phyloP scores from a whole-genome alignment of 2,113 vertebrate species.

The Manacus vitellinus region DNA sequence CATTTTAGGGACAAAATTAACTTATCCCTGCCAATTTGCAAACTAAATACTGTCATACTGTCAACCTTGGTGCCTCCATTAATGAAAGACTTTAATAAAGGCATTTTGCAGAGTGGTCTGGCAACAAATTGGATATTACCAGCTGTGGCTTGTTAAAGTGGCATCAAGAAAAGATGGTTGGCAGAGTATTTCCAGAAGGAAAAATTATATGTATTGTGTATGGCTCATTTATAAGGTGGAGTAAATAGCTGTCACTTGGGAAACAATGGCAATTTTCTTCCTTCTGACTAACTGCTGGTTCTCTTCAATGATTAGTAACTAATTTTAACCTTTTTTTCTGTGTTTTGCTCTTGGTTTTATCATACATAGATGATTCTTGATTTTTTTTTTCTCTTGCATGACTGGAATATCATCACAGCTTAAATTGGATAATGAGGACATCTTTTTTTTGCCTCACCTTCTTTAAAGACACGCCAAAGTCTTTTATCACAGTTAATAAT shows the following conservation, averaged over 20 bases:
- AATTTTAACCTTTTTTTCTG: neutral
- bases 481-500: neutral
- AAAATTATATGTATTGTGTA: neutral
- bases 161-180: neutral
- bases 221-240: neutral
- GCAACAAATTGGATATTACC: neutral
- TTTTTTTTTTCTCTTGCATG: neutral
- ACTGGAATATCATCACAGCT: neutral
- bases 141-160: constrained; percentile 21
- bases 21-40: neutral
- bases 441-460: neutral
- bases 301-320: neutral
- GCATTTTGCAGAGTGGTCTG: neutral
- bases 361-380: neutral
- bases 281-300: neutral
- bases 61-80: constrained; percentile 19
- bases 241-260: neutral
- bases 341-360: neutral
- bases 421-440: neutral
- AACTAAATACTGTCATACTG: constrained; percentile 17
- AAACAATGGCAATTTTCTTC: neutral
- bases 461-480: neutral
- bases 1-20: constrained; percentile 33
- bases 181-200: constrained; percentile 27
- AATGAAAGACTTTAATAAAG: constrained; percentile 37